Conservation (phyloP, 2,797 vertebrate species). For the Cyprinella venusta region DNA sequence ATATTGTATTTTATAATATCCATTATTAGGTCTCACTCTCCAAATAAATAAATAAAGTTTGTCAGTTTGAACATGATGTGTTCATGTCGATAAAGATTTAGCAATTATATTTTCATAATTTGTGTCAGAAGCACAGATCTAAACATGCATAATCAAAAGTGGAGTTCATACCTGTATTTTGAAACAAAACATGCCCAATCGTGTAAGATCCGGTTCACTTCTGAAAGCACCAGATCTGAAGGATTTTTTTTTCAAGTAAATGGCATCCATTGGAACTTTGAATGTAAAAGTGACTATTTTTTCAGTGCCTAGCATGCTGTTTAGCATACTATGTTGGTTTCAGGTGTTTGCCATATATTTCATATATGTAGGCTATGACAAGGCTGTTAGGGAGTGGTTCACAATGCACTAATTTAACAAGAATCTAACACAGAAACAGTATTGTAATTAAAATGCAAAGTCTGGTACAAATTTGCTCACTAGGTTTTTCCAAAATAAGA, state of each 20-base stretch:
- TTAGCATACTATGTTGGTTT: background rate
- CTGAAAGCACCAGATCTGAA: background rate
- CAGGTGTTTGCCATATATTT: background rate
- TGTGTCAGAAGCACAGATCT: background rate
- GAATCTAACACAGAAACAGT: background rate
- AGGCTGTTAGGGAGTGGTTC: background rate
- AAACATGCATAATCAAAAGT: constrained; percentile 1
- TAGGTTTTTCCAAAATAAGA: background rate
- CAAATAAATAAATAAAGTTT: background rate
- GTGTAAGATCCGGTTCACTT: background rate
- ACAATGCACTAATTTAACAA: background rate
- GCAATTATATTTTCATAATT: background rate
- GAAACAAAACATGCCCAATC: constrained; percentile 3
- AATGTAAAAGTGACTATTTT: background rate
- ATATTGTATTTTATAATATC: background rate
- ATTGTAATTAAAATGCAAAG: background rate
- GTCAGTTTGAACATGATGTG: background rate
- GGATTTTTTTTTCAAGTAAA: constrained; percentile 6
- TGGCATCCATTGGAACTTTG: background rate
- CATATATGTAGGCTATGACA: background rate
- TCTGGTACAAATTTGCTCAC: background rate
- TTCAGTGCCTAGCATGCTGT: background rate
- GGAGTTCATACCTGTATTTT: background rate
- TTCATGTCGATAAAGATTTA: background rate
- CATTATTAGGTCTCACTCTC: background rate